Evolutionary conservation across 2,888 invertebrate genomes (phyloP), one percentile per base, ranked within the genome.

Genomic region (Eupithecia inturbata): DNA sequence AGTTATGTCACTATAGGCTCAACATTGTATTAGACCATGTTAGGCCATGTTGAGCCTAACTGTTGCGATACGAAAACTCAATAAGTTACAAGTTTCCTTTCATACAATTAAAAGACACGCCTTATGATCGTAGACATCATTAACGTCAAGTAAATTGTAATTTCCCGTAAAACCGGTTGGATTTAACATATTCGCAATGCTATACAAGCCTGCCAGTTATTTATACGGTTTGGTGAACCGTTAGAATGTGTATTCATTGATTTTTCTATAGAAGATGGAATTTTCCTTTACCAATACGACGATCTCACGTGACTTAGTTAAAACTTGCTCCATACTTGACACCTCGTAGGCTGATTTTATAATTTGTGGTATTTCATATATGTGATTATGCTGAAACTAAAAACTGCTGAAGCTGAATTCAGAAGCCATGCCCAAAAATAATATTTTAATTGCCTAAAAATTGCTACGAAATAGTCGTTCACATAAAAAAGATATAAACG

Each of bases 71-170:
- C 68, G 26, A 16, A 49, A 26, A 53, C 10, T 53, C 63, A 63
- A 68, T 71, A 33, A 68, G 16, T 57, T 63, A 63, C 70, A n/a
- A 31, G 64, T 53, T 72, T 39, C 28, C 63, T 64, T 41, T 68
- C 72, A 57, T 67, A 73, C 73, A 74, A 73, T 71, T 22, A 64
- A 64, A 64, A 64, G 68, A 71, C 76, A 74, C 71, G 77, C 71
- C 73, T 75, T 66, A 68, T 74, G 57, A 73, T 78, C 75, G 74
- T 73, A 66, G 71, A 71, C 75, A 76, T 74, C 73, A 75, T 78
- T 77, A 78, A 62, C 62, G 28, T 63, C 63, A 33, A 71, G 60
- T 75, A 31, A 73, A 68, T 72, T 60, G 28, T 68, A 70, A 75
- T 68, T 71, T 75, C 62, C 68, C 76, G 73, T 73, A 73, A 76